These are phyloP conservation scores for Semaprochilodus insignis DNA, from an alignment of 2,797 vertebrate species.

Conservation along the genomic window DNA sequence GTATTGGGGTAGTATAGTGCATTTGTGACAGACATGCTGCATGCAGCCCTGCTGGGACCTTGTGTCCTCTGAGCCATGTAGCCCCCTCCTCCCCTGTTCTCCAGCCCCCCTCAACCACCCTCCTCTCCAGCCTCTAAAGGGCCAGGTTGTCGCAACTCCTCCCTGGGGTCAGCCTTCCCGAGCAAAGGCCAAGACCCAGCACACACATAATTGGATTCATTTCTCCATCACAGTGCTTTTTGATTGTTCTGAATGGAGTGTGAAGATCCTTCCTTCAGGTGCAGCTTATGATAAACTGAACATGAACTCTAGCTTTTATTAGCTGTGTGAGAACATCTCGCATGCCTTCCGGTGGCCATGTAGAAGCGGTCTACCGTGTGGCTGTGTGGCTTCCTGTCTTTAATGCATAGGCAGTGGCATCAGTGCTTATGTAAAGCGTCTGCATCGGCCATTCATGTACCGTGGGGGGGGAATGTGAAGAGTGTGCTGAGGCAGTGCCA, in stretches of 20 bases:
- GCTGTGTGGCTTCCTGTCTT: not conserved
- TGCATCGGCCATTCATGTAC: conserved; percentile 2
- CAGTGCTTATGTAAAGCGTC: conserved; percentile 22
- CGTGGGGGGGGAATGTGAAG: conserved; percentile 9
- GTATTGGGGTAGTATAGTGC: conserved; percentile 51
- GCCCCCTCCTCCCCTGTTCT: not conserved
- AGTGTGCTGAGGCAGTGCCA: conserved; percentile 15
- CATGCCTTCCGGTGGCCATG: not conserved
- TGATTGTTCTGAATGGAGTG: conserved; percentile 32
- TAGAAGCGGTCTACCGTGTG: not conserved
- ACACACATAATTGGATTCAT: conserved; percentile 54
- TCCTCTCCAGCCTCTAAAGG: conserved; percentile 53
- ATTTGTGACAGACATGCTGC: conserved; percentile 50
- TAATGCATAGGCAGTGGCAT: not conserved
- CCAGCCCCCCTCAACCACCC: conserved; percentile 15
- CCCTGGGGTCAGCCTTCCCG: conserved; percentile 45
- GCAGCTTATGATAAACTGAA: conserved; percentile 21
- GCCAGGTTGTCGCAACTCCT: conserved; percentile 52
- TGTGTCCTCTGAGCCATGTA: conserved; percentile 48
- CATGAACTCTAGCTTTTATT: conserved; percentile 25
- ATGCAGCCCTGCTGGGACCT: conserved; percentile 37
- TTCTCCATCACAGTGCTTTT: conserved; percentile 49
- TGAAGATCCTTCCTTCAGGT: conserved; percentile 28
- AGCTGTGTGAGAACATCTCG: not conserved
- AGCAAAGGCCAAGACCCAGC: conserved; percentile 55